These are phyloP conservation scores for Diabrotica undecimpunctata DNA, from an alignment of 1,140 invertebrate species.

Conservation along the genomic window DNA sequence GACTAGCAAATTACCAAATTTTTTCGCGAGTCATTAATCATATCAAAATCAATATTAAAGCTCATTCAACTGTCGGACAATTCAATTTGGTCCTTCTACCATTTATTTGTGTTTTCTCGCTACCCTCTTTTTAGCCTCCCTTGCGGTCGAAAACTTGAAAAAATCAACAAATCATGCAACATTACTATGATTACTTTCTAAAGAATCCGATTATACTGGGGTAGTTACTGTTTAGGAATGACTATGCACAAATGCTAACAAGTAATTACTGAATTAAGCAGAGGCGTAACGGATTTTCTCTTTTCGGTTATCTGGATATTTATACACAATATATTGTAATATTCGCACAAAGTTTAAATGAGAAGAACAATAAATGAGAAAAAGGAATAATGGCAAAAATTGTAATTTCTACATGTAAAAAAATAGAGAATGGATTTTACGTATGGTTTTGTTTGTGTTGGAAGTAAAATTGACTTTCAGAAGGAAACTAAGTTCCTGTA, in stretches of 20 bases:
- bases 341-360: no score
- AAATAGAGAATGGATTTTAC: no score
- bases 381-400: no score
- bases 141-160: neutral
- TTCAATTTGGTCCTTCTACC: conserved; percentile 6
- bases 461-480: no score
- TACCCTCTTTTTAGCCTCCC: conserved; percentile 3
- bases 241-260: conserved; percentile 8
- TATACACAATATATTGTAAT: no score
- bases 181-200: conserved; percentile 16
- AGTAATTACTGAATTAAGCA: conserved; percentile 6
- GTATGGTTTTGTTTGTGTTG: no score
- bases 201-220: conserved; percentile 15
- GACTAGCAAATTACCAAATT: neutral
- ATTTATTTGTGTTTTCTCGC: conserved; percentile 11
- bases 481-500: no score
- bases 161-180: conserved; percentile 15
- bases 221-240: conserved; percentile 11
- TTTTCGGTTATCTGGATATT: no score
- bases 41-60: conserved; percentile 6
- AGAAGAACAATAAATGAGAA: no score
- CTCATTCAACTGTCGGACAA: conserved; percentile 6
- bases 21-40: neutral
- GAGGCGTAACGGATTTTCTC: neutral
- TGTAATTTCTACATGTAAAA: no score